Evolutionary conservation across 2,113 vertebrate species (phyloP).

Genomic region (Callipepla californica): DNA sequence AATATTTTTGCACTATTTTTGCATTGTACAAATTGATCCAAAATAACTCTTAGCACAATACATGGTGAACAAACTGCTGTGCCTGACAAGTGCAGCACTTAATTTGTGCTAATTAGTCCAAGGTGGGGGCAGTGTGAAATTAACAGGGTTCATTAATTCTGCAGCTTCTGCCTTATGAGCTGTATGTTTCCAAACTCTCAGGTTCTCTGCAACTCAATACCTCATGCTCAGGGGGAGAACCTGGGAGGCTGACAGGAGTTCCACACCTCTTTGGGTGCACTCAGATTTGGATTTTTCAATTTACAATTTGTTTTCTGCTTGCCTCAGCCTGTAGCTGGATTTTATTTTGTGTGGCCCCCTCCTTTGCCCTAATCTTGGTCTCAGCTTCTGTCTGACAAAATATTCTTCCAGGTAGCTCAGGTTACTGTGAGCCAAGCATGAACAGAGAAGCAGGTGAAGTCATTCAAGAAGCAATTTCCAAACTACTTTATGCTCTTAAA

Average conservation of each 20-base stretch:
- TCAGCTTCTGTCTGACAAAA: neutral
- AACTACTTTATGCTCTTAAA: neutral
- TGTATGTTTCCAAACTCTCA: slow-evolving; percentile 38
- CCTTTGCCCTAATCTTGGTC: neutral
- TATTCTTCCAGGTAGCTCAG: slow-evolving; percentile 28
- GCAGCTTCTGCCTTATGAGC: slow-evolving; percentile 49
- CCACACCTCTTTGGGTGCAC: neutral
- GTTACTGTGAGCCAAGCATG: neutral
- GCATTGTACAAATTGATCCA: slow-evolving; percentile 60
- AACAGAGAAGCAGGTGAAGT: slow-evolving; percentile 60
- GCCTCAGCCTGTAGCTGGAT: neutral
- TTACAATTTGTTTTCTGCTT: neutral
- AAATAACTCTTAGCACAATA: slow-evolving; percentile 60
- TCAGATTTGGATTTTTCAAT: neutral
- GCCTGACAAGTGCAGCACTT: slow-evolving; percentile 78
- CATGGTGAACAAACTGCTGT: slow-evolving; percentile 67
- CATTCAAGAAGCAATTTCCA: slow-evolving; percentile 48
- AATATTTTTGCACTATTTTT: slow-evolving; percentile 77
- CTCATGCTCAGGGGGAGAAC: neutral
- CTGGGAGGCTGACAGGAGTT: neutral
- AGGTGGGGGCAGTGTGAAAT: slow-evolving; percentile 80
- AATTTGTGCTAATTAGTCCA: slow-evolving; percentile 79
- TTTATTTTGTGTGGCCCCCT: neutral
- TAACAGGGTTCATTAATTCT: slow-evolving; percentile 75
- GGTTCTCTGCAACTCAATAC: neutral